phyloP scores from a whole-genome alignment of 1,140 invertebrate species.

The Liolophura sinensis region DNA sequence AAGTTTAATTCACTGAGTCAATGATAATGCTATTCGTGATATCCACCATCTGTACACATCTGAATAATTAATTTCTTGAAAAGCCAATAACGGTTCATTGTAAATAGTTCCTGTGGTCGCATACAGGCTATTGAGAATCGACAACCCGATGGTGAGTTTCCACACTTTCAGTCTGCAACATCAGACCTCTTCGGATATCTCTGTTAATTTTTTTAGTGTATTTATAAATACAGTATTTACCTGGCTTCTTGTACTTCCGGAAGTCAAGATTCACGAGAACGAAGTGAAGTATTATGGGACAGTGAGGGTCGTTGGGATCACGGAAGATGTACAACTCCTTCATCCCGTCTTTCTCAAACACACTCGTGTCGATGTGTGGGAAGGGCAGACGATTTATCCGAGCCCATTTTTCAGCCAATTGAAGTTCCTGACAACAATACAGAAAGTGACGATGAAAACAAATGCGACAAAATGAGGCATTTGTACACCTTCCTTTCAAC shows the following conservation, averaged over 20 bases:
- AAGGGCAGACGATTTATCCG: slow-evolving; percentile 58
- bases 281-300: slow-evolving; percentile 61
- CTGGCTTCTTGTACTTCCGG: slow-evolving; percentile 55
- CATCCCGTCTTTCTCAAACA: slow-evolving; percentile 54
- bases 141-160: not conserved
- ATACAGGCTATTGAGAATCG: not conserved
- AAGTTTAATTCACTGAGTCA: too few relatives aligned
- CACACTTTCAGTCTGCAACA: not conserved
- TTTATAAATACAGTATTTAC: slow-evolving; percentile 28
- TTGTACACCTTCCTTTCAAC: too few relatives aligned
- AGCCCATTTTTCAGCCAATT: slow-evolving; percentile 61
- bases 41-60: too few relatives aligned
- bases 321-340: slow-evolving; percentile 62
- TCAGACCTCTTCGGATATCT: too few relatives aligned
- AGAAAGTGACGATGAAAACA: not conserved
- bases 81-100: not conserved
- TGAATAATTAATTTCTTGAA: not conserved
- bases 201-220: too few relatives aligned
- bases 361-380: slow-evolving; percentile 58
- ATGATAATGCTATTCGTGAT: too few relatives aligned
- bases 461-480: too few relatives aligned
- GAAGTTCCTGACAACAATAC: slow-evolving; percentile 52
- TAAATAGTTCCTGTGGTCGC: not conserved
- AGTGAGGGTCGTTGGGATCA: slow-evolving; percentile 56
- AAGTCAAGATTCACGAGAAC: slow-evolving; percentile 60